Evolutionary conservation across 1,140 invertebrate genomes (phyloP).

Genomic region (Drosophila bifasciata): DNA sequence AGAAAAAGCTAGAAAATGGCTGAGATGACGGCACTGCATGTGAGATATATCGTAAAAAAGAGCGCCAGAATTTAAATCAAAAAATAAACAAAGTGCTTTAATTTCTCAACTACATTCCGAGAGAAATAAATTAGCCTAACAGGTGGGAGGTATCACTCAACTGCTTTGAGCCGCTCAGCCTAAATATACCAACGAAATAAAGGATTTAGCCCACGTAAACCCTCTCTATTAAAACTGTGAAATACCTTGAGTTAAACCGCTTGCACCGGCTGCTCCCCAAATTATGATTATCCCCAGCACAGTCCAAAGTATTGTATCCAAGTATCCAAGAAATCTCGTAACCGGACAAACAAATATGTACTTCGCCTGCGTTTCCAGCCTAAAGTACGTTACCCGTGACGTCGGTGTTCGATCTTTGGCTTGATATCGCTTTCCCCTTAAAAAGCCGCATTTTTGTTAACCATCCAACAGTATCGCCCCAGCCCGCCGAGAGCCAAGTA

Average conservation of each 20-base stretch:
- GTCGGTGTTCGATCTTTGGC: constrained; percentile 47
- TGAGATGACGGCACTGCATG: no score
- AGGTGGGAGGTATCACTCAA: constrained; percentile 39
- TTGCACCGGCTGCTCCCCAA: background rate
- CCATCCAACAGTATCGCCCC: constrained; percentile 45
- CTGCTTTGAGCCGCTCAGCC: constrained; percentile 12
- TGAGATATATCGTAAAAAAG: no score
- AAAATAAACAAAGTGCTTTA: constrained; percentile 11
- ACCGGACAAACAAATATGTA: constrained; percentile 44
- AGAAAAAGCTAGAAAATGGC: no score
- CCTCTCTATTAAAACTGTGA: no score
- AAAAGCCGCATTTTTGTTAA: constrained; percentile 23
- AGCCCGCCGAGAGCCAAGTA: constrained; percentile 40
- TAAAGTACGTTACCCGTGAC: constrained; percentile 54
- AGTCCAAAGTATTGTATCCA: constrained; percentile 37
- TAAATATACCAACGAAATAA: no score
- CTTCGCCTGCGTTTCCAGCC: constrained; percentile 7
- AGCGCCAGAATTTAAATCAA: no score
- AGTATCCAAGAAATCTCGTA: constrained; percentile 7
- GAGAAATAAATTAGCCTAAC: constrained; percentile 8
- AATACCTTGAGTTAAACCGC: no score
- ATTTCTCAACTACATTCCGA: background rate
- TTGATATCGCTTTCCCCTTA: constrained; percentile 28
- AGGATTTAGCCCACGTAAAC: no score
- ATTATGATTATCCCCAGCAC: no score